These are phyloP conservation scores for Pogonocichla stellata DNA, from an alignment of 2,113 vertebrate species.

Conservation along the genomic window DNA sequence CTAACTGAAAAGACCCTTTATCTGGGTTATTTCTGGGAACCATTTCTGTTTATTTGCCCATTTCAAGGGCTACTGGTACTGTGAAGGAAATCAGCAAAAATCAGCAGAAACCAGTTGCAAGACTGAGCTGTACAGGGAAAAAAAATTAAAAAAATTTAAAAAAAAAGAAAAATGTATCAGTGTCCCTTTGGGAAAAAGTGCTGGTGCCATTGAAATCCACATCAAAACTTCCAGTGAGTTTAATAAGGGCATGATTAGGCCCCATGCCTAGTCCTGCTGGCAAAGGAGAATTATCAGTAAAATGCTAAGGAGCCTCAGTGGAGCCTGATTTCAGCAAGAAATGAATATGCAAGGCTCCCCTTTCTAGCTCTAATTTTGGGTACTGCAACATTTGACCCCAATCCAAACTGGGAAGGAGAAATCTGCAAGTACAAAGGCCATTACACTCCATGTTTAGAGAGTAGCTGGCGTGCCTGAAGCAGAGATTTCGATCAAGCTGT, in stretches of 20 bases:
- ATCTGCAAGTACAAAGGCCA: background rate
- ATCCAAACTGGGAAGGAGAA: background rate
- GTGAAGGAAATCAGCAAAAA: background rate
- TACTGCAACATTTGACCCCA: background rate
- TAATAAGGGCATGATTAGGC: slow-evolving; percentile 20
- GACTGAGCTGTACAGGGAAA: background rate
- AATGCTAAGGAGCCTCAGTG: background rate
- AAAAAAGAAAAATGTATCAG: no score
- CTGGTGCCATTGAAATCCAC: slow-evolving; percentile 29
- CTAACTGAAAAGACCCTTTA: background rate
- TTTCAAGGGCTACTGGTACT: background rate
- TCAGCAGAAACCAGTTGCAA: background rate
- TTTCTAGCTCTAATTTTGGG: slow-evolving; percentile 1
- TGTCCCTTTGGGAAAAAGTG: background rate
- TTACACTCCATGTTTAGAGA: background rate
- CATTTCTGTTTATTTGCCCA: background rate
- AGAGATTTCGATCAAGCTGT: background rate
- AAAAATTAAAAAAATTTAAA: fast-evolving
- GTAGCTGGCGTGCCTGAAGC: background rate
- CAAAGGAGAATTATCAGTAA: slow-evolving; percentile 17
- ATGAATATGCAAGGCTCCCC: background rate
- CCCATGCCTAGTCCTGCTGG: background rate
- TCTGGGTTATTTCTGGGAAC: background rate
- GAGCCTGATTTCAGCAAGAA: slow-evolving; percentile 13
- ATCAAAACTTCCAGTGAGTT: slow-evolving; percentile 39